A percentile compares a stretch with the other conserved stretches of the same genome.
These are phyloP conservation scores for Pelobates fuscus DNA, from an alignment of 2,113 vertebrate genomes.

Conservation along the genomic window DNA sequence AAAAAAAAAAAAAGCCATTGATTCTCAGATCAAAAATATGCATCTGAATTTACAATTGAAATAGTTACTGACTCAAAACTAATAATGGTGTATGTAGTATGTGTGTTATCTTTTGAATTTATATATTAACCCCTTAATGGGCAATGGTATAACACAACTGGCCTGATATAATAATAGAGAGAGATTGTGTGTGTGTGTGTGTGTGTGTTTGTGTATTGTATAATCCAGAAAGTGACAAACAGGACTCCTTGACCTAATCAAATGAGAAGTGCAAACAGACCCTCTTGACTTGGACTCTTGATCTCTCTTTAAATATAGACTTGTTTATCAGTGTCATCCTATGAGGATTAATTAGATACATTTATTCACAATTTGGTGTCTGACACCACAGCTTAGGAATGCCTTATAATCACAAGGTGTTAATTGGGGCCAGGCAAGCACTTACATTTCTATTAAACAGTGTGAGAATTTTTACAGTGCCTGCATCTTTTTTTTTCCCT, in stretches of 20 bases:
- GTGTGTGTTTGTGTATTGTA: constrained; percentile 47
- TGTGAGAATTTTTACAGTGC: constrained; percentile 71
- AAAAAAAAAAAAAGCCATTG: too few relatives aligned
- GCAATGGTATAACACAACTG: too few relatives aligned
- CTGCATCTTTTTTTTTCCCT: background rate
- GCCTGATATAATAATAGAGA: too few relatives aligned
- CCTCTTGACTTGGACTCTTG: constrained; percentile 59
- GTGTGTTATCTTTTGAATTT: too few relatives aligned
- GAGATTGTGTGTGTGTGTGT: constrained; percentile 31
- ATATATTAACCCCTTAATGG: too few relatives aligned
- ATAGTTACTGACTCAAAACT: too few relatives aligned
- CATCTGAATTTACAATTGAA: too few relatives aligned
- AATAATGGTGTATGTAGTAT: too few relatives aligned
- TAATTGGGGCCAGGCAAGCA: constrained; percentile 97
- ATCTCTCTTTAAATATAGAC: constrained; percentile 74
- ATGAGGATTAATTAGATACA: constrained; percentile 82
- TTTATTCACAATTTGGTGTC: constrained; percentile 79
- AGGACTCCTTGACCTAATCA: constrained; percentile 61
- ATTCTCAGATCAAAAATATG: too few relatives aligned
- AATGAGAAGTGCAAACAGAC: constrained; percentile 65
- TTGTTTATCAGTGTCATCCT: constrained; percentile 83
- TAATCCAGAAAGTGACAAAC: constrained; percentile 22
- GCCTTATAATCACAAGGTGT: constrained; percentile 95
- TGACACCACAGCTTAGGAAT: constrained; percentile 80
- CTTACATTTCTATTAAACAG: constrained; percentile 91